Evolutionary conservation across 2,888 invertebrate species (phyloP).

Genomic region (Chrysina gloriosa): DNA sequence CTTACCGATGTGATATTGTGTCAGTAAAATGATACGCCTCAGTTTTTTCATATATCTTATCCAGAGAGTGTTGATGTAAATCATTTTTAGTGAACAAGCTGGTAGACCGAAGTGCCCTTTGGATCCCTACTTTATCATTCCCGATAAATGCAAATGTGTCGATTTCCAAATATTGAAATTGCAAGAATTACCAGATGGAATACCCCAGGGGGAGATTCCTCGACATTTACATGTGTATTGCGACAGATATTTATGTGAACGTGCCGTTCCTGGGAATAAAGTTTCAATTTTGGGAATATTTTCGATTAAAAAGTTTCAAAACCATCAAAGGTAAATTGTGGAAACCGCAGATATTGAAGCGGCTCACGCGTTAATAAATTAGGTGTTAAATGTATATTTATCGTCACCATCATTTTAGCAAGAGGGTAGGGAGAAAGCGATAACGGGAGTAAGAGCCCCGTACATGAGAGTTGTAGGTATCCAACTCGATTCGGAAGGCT

Average conservation of each 20-base stretch:
- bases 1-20: no score
- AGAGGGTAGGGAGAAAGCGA: conserved; percentile 80
- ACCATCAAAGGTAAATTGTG: conserved; percentile 68
- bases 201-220: conserved; percentile 98
- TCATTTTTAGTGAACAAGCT: conserved; percentile 82
- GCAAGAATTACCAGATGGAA: conserved; percentile 94
- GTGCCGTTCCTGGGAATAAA: conserved; percentile 95
- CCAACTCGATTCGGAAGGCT: conserved; percentile 83
- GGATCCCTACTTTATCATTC: conserved; percentile 98
- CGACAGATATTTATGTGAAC: conserved; percentile 93
- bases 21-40: no score
- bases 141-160: conserved; percentile 96
- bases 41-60: no score
- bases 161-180: conserved; percentile 98
- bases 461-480: conserved; percentile 96
- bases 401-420: conserved; percentile 64
- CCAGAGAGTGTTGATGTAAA: conserved; percentile 7
- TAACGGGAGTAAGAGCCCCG: conserved; percentile 92
- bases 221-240: conserved; percentile 94
- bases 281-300: conserved; percentile 95
- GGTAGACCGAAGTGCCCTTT: conserved; percentile 93
- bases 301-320: conserved; percentile 91
- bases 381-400: no score
- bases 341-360: background rate
- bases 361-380: no score